These are phyloP conservation scores for Solenopsis invicta DNA, from an alignment of 1,140 invertebrate genomes.

Conservation along the genomic window DNA sequence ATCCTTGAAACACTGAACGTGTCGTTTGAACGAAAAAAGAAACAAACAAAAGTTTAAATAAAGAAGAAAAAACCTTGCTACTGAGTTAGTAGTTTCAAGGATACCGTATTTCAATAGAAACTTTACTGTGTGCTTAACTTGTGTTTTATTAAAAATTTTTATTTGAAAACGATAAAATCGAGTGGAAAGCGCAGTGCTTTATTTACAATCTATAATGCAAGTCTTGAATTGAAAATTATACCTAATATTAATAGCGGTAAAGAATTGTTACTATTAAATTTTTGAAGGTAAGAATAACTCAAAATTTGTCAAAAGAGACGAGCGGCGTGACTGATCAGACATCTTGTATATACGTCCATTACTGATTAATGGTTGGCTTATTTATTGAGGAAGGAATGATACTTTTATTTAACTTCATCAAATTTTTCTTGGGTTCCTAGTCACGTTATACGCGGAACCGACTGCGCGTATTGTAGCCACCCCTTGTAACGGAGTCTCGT, in stretches of 20 bases:
- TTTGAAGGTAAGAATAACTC: neutral
- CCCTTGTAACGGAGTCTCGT: slow-evolving; percentile 53
- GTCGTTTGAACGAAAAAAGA: too few relatives aligned
- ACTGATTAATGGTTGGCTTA: neutral
- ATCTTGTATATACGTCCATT: neutral
- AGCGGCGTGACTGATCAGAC: neutral
- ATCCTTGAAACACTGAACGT: neutral
- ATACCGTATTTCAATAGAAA: neutral
- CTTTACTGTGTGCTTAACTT: neutral
- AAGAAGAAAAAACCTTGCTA: neutral
- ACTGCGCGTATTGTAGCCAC: slow-evolving; percentile 12
- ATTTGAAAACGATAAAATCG: neutral
- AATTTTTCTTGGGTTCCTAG: neutral
- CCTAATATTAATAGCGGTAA: neutral
- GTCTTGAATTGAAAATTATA: neutral
- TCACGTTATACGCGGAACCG: neutral
- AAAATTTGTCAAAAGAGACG: neutral
- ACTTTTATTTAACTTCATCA: neutral
- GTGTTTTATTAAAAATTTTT: neutral
- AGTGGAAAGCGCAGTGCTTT: neutral
- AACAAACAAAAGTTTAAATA: slow-evolving; percentile 30
- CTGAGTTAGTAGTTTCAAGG: neutral
- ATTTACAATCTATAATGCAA: neutral
- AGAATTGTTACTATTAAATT: neutral
- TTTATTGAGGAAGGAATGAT: neutral